Conservation (phyloP, 2,113 vertebrate genomes). For the Psephotus haematonotus region DNA sequence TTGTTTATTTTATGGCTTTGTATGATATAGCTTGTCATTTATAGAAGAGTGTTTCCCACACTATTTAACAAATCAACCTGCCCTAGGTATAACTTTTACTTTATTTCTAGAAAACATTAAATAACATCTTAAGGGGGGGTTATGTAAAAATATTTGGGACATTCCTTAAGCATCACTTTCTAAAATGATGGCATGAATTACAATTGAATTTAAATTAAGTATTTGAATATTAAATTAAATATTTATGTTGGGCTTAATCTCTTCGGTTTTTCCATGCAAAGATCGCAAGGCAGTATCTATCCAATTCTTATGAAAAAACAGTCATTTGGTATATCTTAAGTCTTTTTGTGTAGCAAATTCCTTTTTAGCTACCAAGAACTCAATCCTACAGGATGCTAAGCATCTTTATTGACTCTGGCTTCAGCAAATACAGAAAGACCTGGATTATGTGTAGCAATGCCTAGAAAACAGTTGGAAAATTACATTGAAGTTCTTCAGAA, state of each 20-base stretch:
- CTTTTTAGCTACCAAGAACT: neutral
- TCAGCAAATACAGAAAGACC: neutral
- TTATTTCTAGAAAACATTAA: neutral
- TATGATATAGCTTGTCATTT: neutral
- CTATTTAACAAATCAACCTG: neutral
- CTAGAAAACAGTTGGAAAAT: neutral
- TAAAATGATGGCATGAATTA: neutral
- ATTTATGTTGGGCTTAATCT: neutral
- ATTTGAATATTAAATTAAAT: neutral
- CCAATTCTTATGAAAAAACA: neutral
- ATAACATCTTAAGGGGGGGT: neutral
- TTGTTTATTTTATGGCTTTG: neutral
- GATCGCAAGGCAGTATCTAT: neutral
- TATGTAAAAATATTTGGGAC: neutral
- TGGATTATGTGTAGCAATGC: neutral
- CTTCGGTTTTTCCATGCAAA: neutral
- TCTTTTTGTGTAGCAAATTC: neutral
- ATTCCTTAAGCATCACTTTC: neutral
- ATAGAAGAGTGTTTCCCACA: neutral
- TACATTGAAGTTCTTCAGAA: neutral
- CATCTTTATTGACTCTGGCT: neutral
- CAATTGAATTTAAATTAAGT: neutral
- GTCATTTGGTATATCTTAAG: neutral
- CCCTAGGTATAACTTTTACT: neutral
- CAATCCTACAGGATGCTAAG: neutral